A percentile compares a stretch with the other conserved stretches of the same genome.
Evolutionary conservation across 2,888 invertebrate genomes (phyloP).

Genomic region (Furcula furcula): DNA sequence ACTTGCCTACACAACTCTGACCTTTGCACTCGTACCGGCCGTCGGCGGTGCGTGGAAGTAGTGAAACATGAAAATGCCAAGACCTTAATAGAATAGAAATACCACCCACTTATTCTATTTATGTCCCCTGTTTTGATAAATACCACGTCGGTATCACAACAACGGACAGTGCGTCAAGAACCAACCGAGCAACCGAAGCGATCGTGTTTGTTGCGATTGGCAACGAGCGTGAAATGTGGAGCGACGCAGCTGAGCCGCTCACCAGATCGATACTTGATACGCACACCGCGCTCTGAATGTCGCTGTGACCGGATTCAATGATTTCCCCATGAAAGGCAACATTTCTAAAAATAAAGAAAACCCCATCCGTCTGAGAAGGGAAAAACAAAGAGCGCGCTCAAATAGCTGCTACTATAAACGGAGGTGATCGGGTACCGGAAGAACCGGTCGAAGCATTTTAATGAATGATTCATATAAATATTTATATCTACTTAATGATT

Average conservation of each 20-base stretch:
- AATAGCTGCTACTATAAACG: conserved; percentile 27
- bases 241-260: conserved; percentile 65
- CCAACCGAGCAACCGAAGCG: conserved; percentile 37
- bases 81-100: conserved; percentile 36
- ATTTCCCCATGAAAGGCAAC: conserved; percentile 40
- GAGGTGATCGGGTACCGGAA: conserved; percentile 21
- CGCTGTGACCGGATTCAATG: conserved; percentile 60
- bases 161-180: conserved; percentile 28
- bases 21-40: too few relatives aligned
- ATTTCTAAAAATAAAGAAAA: conserved; percentile 39
- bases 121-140: conserved; percentile 44
- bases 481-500: neutral
- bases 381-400: conserved; percentile 26
- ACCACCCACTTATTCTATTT: conserved; percentile 32
- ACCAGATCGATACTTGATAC: conserved; percentile 76
- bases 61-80: conserved; percentile 33
- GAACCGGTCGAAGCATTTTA: conserved; percentile 15
- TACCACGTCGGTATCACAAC: conserved; percentile 25
- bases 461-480: conserved; percentile 14
- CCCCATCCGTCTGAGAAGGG: conserved; percentile 17
- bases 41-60: conserved; percentile 22
- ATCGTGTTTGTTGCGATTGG: conserved; percentile 54
- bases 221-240: conserved; percentile 70
- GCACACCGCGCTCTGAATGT: conserved; percentile 67
- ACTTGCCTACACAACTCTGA: too few relatives aligned